Evolutionary conservation across 2,113 vertebrate genomes (phyloP), one percentile per base, ranked within the genome.

Genomic region (Alaudala cheleensis): DNA sequence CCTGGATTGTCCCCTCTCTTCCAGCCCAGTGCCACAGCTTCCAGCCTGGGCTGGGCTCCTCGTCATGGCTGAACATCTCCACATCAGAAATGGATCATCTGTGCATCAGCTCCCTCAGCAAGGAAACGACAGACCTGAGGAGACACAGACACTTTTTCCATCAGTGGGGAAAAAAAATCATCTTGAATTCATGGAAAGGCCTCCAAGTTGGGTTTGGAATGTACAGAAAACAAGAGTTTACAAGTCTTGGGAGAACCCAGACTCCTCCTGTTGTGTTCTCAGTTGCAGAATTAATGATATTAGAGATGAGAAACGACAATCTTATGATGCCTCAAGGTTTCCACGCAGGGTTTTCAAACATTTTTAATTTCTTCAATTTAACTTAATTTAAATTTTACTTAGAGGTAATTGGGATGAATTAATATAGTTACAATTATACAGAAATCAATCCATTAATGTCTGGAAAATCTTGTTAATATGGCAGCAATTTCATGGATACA

Each of bases 381-480:
- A 97, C 96, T 97, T 98, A 96, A 98, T 98, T 97, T 98, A 97
- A 98, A 98, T 98, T 98, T 98, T 97, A 98, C 97, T 97, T 97
- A 97, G 97, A 98, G 95, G 97, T 98, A 98, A 98, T 98, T 97
- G 97, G 97, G 95, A 97, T 98, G 96, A 98, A 98, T 98, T 98
- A 98, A 98, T 98, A 97, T 94, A 97, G 97, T 97, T 97, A 97
- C 97, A 98, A 97, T 98, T 98, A 97, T 96, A 96, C 94, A 81
- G 76, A 98, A 98, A 98, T 98, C 97, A 97, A 97, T 98, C 97
- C 95, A 98, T 98, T 98, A 97, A 96, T 94, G 97, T 96, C 97
- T 97, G 91, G 97, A 98, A 98, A 97, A 97, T 98, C 96, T 97
- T 97, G 95, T 97, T 97, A 97, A 98, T 98, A 94, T 95, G 96